Percentiles rank a stretch among this genome's conserved stretches.
Evolutionary conservation across 2,113 vertebrate species (phyloP).

Genomic region (Cheilinus undulatus): DNA sequence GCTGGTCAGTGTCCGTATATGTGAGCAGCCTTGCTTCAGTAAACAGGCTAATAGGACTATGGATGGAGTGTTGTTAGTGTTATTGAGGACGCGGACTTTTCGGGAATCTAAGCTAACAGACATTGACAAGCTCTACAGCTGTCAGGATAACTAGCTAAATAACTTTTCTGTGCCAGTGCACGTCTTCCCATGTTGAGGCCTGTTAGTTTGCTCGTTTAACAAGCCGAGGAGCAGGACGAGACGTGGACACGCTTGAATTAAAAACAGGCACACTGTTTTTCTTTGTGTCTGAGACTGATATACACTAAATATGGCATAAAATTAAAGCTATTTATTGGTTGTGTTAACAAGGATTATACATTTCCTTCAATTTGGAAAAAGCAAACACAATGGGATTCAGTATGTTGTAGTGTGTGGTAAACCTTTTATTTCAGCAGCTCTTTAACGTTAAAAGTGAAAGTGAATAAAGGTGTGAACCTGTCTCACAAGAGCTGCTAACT

Average conservation of each 20-base stretch:
- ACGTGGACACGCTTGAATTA: slow-evolving; percentile 19
- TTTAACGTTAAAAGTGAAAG: not conserved
- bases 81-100: slow-evolving; percentile 26
- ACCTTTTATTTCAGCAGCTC: not conserved
- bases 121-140: slow-evolving; percentile 36
- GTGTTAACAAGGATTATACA: not conserved
- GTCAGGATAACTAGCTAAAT: slow-evolving; percentile 42
- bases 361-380: not conserved
- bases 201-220: slow-evolving; percentile 23
- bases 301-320: not conserved
- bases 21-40: not conserved
- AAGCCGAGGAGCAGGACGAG: not conserved
- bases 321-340: slow-evolving; percentile 6
- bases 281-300: not conserved
- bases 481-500: too few relatives aligned
- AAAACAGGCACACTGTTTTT: slow-evolving; percentile 13
- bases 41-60: slow-evolving; percentile 11
- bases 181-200: not conserved
- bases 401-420: not conserved
- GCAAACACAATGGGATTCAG: not conserved
- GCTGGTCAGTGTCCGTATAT: not conserved
- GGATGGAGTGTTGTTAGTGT: slow-evolving; percentile 10
- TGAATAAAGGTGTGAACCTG: not conserved
- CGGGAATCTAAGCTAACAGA: slow-evolving; percentile 44
- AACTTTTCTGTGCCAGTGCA: slow-evolving; percentile 32